A percentile compares a stretch with the other conserved stretches of the same genome.
These are phyloP conservation scores for Busseola fusca DNA, from an alignment of 2,888 invertebrate species.

Conservation along the genomic window DNA sequence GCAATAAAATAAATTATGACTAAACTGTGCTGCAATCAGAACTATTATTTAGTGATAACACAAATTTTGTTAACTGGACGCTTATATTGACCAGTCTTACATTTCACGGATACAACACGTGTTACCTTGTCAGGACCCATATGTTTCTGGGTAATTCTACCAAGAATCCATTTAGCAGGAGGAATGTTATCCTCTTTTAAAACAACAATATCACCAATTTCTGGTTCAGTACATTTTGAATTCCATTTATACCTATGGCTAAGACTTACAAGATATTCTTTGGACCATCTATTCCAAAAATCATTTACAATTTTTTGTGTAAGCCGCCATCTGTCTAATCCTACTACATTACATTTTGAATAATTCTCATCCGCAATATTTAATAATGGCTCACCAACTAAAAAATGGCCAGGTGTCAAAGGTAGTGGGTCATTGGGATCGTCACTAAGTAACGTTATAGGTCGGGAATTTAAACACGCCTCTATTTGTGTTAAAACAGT, in stretches of 20 bases:
- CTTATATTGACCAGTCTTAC: too few species aligned
- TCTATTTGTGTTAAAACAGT: neutral
- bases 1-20: too few species aligned
- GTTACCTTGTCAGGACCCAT: too few species aligned
- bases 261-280: neutral
- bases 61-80: too few species aligned
- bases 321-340: neutral
- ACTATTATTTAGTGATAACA: too few species aligned
- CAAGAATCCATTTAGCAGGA: too few species aligned
- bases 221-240: neutral
- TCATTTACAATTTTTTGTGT: neutral
- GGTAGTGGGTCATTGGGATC: neutral
- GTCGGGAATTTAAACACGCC: neutral
- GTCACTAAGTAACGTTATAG: neutral
- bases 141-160: too few species aligned
- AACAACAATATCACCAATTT: neutral
- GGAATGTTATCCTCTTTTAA: too few species aligned
- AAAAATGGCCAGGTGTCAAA: neutral
- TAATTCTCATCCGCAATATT: constrained; percentile 1
- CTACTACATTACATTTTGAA: neutral
- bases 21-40: too few species aligned
- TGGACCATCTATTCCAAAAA: neutral
- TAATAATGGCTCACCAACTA: neutral
- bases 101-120: too few species aligned
- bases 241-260: neutral